Evolutionary conservation across 2,797 vertebrate genomes (phyloP).

Genomic region (Leptatherina wallacei): DNA sequence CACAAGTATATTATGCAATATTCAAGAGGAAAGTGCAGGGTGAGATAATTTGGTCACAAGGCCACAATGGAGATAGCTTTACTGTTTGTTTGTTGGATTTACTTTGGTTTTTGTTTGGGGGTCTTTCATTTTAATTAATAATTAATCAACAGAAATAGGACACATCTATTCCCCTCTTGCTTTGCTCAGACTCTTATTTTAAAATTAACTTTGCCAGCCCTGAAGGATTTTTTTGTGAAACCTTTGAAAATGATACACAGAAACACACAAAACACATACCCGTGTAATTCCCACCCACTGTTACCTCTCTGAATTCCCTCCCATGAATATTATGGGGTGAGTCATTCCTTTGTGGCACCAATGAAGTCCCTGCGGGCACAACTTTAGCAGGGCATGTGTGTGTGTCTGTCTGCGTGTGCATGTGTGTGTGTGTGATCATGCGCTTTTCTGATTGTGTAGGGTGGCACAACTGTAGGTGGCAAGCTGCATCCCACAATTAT

Average conservation of each 20-base stretch:
- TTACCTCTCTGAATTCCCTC: slow-evolving; percentile 63
- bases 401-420: not conserved
- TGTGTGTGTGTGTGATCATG: not conserved
- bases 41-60: slow-evolving; percentile 4
- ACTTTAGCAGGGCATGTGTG: slow-evolving; percentile 28
- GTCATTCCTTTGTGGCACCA: slow-evolving; percentile 57
- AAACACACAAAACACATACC: slow-evolving; percentile 21
- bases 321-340: slow-evolving; percentile 64
- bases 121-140: slow-evolving; percentile 21
- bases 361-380: slow-evolving; percentile 54
- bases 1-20: slow-evolving; percentile 1
- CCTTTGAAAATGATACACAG: slow-evolving; percentile 2
- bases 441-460: slow-evolving; percentile 21
- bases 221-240: slow-evolving; percentile 17
- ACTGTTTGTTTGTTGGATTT: not conserved
- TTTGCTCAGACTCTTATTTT: not conserved
- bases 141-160: slow-evolving; percentile 4
- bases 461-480: slow-evolving; percentile 48
- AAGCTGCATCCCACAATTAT: slow-evolving; percentile 44
- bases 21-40: slow-evolving; percentile 15
- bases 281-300: slow-evolving; percentile 32
- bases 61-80: not conserved
- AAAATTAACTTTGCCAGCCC: slow-evolving; percentile 18
- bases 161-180: not conserved
- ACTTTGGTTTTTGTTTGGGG: not conserved